Base-by-base conservation (phyloP, 2,113 vertebrate species). In the Megaceryle torquata region DNA sequence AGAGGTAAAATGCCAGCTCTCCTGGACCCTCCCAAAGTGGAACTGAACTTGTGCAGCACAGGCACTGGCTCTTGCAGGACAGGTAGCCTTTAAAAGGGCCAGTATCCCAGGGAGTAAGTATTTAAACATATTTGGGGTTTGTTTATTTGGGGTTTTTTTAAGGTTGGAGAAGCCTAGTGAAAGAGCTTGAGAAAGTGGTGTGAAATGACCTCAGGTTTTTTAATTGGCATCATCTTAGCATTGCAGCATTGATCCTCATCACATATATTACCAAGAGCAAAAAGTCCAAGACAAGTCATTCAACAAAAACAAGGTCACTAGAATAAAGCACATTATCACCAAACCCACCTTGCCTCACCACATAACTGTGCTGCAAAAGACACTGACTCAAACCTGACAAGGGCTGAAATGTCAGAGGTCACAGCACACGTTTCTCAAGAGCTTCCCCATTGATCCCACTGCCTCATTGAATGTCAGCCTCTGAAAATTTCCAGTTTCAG, bases 91-190 rank as follows among this genome's bases (percentile, higher is more conserved):
- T 43, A 35, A 60, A 69, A 70, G 33, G 67, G 8, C 10, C 69
- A 22, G 28, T 7, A 26, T 11, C 51, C 22, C 0, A 0, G 22
- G 51, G 21, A 67, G 2, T 31, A 39, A 28, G 26, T 71, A 75
- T 85, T 87, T 65, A 75, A 26, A 2, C 15, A 19, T 39, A 46
- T 39, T 64, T 61, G 22, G 51, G 61, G 82, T 60, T 48, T 71
- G 31, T 17, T 87, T 50, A 37, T 43, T 64, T 56, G 25, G 48
- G 60, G 81, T 60, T 51, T 82, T 89, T 74, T 61, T 43, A 82
- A 84, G 21, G 25, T 0, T 79, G 35, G 44, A 77, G 59, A 64
- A 48, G 50, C 33, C 33, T 71, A 28, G 14, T 59, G 28, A 89
- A 79, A 85, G 53, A 79, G 9, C 31, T 94, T 13, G 5, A 68